phyloP scores from a whole-genome alignment of 2,888 invertebrate species.

The Psylliodes chrysocephalus region DNA sequence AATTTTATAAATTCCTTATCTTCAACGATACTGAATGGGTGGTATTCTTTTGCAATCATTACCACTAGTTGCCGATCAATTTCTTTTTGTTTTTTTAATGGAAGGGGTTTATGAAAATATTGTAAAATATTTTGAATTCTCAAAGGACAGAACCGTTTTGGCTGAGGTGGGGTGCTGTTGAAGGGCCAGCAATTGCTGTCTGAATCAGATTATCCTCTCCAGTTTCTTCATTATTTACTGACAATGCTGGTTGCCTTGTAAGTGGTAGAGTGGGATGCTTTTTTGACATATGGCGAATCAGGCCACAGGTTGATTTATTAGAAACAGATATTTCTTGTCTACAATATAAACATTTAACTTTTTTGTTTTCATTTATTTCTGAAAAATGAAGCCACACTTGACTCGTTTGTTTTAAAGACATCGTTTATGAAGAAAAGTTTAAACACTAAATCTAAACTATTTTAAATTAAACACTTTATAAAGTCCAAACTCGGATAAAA shows the following conservation, averaged over 20 bases:
- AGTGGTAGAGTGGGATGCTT: constrained; percentile 37
- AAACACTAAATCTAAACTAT: no score
- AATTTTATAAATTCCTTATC: no score
- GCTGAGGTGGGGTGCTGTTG: no score
- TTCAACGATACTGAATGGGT: no score
- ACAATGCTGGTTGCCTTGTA: constrained; percentile 7
- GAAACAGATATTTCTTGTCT: constrained; percentile 28
- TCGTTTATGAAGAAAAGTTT: no score
- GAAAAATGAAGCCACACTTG: constrained; percentile 9
- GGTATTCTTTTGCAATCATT: constrained; percentile 52
- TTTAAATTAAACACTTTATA: no score
- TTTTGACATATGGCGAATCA: constrained; percentile 31
- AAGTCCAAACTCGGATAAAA: no score
- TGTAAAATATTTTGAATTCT: no score
- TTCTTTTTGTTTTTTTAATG: constrained; percentile 1
- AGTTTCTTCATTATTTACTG: neutral
- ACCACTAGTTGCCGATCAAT: constrained; percentile 45
- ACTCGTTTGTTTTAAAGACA: no score
- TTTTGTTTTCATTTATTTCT: constrained; percentile 12
- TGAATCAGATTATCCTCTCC: neutral
- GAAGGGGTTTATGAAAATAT: neutral
- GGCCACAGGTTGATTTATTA: constrained; percentile 33
- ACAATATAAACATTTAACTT: constrained; percentile 38
- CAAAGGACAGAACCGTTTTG: neutral
- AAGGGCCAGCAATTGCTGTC: neutral